phyloP scores from a whole-genome alignment of 2,113 vertebrate genomes.

The Bostrychus sinensis region DNA sequence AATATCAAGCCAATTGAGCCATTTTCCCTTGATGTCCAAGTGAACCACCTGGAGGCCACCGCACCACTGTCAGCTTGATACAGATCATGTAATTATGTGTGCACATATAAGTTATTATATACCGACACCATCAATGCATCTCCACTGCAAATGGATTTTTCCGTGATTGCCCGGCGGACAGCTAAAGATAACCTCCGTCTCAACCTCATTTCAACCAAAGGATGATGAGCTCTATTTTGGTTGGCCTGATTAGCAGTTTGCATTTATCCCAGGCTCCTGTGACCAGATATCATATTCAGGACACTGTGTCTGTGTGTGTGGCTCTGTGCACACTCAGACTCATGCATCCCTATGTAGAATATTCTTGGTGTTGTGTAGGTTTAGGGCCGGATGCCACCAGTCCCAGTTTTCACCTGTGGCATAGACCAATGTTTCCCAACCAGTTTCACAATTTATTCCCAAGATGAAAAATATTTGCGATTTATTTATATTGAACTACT shows the following conservation, averaged over 20 bases:
- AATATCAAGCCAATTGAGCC: constrained; percentile 17
- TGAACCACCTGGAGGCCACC: constrained; percentile 19
- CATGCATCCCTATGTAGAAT: too few relatives aligned
- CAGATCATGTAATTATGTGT: constrained; percentile 42
- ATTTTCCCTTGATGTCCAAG: constrained; percentile 20
- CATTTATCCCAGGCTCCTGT: constrained; percentile 61
- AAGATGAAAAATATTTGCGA: too few relatives aligned
- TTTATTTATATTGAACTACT: too few relatives aligned
- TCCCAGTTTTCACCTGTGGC: too few relatives aligned
- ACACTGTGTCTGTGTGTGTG: constrained; percentile 13
- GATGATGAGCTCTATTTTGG: constrained; percentile 74
- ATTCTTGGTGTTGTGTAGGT: too few relatives aligned
- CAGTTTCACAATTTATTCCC: too few relatives aligned
- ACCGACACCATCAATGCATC: constrained; percentile 32
- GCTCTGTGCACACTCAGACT: constrained; percentile 2
- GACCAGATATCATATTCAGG: constrained; percentile 53
- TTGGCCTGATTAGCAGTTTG: constrained; percentile 71
- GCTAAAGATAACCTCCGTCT: constrained; percentile 68
- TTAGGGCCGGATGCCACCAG: too few relatives aligned
- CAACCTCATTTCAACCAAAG: constrained; percentile 70
- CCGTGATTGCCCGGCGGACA: constrained; percentile 57
- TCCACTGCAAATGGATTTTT: constrained; percentile 41
- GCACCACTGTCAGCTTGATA: constrained; percentile 34
- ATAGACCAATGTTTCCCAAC: too few relatives aligned
- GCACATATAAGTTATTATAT: constrained; percentile 34